These are phyloP conservation scores for Sesia bembeciformis DNA, from an alignment of 2,888 invertebrate species.

Conservation along the genomic window DNA sequence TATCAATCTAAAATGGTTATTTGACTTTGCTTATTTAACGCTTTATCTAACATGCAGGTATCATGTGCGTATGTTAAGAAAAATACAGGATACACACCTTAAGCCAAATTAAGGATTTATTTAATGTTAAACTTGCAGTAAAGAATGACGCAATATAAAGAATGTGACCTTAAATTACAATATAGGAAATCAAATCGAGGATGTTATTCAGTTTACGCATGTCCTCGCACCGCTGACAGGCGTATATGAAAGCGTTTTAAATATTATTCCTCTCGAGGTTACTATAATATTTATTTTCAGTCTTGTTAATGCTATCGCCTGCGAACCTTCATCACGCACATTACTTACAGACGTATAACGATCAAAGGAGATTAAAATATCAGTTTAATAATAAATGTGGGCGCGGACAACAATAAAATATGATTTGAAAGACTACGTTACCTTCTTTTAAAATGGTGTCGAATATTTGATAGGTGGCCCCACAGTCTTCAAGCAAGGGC, in stretches of 20 bases:
- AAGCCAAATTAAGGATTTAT: too few relatives aligned
- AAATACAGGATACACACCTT: too few relatives aligned
- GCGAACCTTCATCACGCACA: neutral
- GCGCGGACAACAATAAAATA: neutral
- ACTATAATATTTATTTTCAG: neutral
- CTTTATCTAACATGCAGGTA: too few relatives aligned
- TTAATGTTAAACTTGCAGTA: too few relatives aligned
- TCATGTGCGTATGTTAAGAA: too few relatives aligned
- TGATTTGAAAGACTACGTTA: constrained; percentile 16
- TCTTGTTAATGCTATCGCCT: neutral
- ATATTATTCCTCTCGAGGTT: constrained; percentile 6
- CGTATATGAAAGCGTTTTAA: constrained; percentile 8
- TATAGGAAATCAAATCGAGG: constrained; percentile 15
- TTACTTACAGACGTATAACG: neutral
- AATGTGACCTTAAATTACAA: constrained; percentile 17
- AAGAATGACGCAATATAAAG: constrained; percentile 2
- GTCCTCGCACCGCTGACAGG: constrained; percentile 6
- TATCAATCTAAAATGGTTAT: too few relatives aligned
- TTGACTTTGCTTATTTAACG: too few relatives aligned
- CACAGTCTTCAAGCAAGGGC: constrained; percentile 81
- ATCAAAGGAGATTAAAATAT: neutral
- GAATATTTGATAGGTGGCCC: constrained; percentile 86
- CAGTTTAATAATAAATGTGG: neutral
- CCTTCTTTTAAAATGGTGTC: constrained; percentile 80
- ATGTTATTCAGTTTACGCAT: constrained; percentile 18